A percentile compares a stretch with the other conserved stretches of the same genome.
Conservation (phyloP, 2,113 vertebrate species). For the Chloropsis hardwickii region DNA sequence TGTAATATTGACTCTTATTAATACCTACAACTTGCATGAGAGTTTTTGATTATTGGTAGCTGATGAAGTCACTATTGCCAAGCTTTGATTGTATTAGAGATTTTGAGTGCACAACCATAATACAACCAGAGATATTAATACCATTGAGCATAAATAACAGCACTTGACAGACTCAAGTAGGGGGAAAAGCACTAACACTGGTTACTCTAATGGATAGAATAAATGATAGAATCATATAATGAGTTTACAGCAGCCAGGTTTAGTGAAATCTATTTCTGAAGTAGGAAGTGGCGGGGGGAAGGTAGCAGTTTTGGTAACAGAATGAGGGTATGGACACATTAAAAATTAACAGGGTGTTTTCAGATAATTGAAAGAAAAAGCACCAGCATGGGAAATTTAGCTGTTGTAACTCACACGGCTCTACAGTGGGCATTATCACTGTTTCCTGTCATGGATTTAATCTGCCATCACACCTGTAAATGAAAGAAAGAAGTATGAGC, state of each 20-base stretch:
- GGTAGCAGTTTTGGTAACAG: not conserved
- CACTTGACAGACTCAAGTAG: constrained; percentile 55
- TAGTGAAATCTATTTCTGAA: constrained; percentile 47
- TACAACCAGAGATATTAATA: constrained; percentile 52
- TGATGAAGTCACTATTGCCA: constrained; percentile 57
- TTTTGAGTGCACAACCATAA: constrained; percentile 51
- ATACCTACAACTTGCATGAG: constrained; percentile 45
- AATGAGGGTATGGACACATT: constrained; percentile 7
- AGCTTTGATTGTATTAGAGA: constrained; percentile 49
- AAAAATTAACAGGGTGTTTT: constrained; percentile 58
- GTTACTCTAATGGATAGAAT: constrained; percentile 41
- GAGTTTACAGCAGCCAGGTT: constrained; percentile 28
- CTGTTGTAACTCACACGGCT: not conserved
- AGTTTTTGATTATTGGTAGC: constrained; percentile 53
- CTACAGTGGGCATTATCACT: constrained; percentile 27
- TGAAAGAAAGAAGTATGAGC: not conserved
- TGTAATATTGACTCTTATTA: constrained; percentile 33
- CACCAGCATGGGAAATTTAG: not conserved
- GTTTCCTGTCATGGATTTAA: not conserved
- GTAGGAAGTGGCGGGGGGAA: not conserved
- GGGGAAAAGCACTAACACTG: constrained; percentile 21
- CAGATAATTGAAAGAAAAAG: constrained; percentile 40
- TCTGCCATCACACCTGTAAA: not conserved
- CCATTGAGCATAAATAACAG: constrained; percentile 49
- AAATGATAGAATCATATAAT: constrained; percentile 27